Percentiles rank a stretch among this genome's conserved stretches.
Conservation (phyloP, 2,113 vertebrate species). For the Paratilapia polleni region DNA sequence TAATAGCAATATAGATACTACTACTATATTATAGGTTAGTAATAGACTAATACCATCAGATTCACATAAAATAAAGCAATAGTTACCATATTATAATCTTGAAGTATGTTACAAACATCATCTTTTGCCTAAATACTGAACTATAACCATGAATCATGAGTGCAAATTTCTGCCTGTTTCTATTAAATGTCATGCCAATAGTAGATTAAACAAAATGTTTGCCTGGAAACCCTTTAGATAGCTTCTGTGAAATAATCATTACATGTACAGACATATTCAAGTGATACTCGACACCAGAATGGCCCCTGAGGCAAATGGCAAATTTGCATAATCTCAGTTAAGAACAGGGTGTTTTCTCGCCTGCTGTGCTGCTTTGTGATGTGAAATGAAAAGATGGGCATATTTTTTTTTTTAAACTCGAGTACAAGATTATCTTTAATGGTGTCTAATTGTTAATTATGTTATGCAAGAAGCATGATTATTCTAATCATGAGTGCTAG, state of each 20-base stretch:
- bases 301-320: not conserved
- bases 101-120: fast-evolving
- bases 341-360: not conserved
- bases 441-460: not conserved
- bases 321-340: not conserved
- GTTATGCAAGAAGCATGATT: not conserved
- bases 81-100: not conserved
- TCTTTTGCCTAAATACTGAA: not conserved
- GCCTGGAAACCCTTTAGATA: not conserved
- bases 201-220: not conserved
- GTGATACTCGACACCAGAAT: not conserved
- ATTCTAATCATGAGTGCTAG: not conserved
- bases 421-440: not conserved
- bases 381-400: not conserved
- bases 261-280: not conserved
- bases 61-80: not conserved
- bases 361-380: not conserved
- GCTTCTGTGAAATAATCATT: not conserved
- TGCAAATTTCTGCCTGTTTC: not conserved
- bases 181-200: not conserved
- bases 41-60: not conserved
- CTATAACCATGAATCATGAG: not conserved
- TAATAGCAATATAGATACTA: not conserved
- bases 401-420: not conserved
- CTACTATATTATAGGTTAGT: not conserved